A percentile compares a stretch with the other conserved stretches of the same genome.
Conservation (phyloP, 2,888 invertebrate species). For the Scaeva pyrastri region DNA sequence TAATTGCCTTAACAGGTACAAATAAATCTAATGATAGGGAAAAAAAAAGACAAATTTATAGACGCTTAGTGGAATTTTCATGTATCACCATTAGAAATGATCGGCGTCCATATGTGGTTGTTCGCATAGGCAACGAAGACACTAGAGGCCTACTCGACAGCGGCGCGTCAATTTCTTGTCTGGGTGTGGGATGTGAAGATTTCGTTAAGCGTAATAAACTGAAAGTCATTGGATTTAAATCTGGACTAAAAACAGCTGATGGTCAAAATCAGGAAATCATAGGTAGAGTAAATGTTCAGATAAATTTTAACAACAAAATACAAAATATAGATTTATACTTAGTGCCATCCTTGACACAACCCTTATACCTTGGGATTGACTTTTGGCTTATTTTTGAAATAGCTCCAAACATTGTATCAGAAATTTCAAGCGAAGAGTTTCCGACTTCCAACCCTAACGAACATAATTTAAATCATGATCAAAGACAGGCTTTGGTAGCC, state of each 20-base stretch:
- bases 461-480: background rate
- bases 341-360: conserved; percentile 31
- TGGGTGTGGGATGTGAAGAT: conserved; percentile 18
- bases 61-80: background rate
- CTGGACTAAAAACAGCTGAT: conserved; percentile 11
- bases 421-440: background rate
- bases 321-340: conserved; percentile 30
- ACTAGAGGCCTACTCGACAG: no score
- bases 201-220: background rate
- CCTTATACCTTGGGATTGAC: conserved; percentile 47
- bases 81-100: background rate
- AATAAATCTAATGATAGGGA: background rate
- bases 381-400: conserved; percentile 45
- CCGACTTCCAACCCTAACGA: no score
- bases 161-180: conserved; percentile 23
- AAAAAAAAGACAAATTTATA: conserved; percentile 4
- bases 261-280: conserved; percentile 25
- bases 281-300: conserved; percentile 16
- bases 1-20: background rate
- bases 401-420: background rate
- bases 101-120: background rate
- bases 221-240: background rate
- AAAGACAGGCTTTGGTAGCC: background rate
- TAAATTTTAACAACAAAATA: conserved; percentile 25
- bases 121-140: background rate